These are phyloP conservation scores for Chroicocephalus ridibundus DNA, from an alignment of 2,113 vertebrate genomes.

Conservation along the genomic window DNA sequence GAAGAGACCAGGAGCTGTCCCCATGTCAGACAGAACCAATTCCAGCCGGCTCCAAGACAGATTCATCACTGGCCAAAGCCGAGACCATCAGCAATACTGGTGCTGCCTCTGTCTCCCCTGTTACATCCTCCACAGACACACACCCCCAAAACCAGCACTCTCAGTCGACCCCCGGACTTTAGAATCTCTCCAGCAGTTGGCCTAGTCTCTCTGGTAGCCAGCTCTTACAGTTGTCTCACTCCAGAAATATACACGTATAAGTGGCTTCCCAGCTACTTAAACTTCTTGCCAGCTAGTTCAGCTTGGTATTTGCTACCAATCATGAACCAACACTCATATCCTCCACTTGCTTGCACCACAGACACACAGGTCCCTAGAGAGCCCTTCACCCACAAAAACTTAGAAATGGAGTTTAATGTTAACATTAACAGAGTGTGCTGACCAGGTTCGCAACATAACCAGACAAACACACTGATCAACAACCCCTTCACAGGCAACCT, in stretches of 20 bases:
- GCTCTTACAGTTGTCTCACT: neutral
- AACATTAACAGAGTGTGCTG: neutral
- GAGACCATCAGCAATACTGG: neutral
- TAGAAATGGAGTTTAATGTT: neutral
- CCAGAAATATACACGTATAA: neutral
- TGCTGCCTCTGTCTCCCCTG: neutral
- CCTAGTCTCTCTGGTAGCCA: neutral
- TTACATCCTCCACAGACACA: neutral
- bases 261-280: neutral
- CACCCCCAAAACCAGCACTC: too few relatives aligned
- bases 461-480: neutral
- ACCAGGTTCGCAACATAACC: neutral
- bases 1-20: neutral
- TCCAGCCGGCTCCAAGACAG: neutral
- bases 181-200: neutral
- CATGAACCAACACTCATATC: too few relatives aligned
- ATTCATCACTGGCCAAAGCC: neutral
- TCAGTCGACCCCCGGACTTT: neutral
- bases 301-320: neutral
- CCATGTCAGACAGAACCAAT: neutral
- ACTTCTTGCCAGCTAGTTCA: neutral
- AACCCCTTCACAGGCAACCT: neutral
- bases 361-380: neutral
- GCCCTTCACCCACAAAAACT: neutral
- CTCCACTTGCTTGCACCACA: neutral